Evolutionary conservation across 2,797 vertebrate species (phyloP), one percentile per base, ranked within the genome.

Genomic region (Antrozous pallidus): DNA sequence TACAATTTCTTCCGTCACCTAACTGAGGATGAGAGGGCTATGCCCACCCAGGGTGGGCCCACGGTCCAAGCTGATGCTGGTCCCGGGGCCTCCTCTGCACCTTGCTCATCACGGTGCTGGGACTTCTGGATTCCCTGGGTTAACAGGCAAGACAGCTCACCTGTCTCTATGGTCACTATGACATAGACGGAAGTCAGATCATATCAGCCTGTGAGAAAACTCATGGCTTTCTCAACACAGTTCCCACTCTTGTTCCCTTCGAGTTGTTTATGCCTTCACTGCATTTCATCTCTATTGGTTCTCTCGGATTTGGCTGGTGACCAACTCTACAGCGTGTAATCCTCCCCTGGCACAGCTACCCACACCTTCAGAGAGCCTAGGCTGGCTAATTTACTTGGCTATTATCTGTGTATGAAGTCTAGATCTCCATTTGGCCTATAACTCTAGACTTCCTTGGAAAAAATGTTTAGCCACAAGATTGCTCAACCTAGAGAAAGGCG

Each of bases 1-100:
- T 33, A 22, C 8, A 2, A 10, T 51, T 58, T 77, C 82, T 56
- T 45, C 40, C 4, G 2, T 71, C 40, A 16, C 45, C 61, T 36
- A 3, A 8, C 61, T 47, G 22, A 58, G 26, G n/a, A 20, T 33
- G 38, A 54, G 9, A 78, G 6, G 28, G 12, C 40, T 6, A 18
- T 17, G 14, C 3, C 14, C 0, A 1, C 14, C 33, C 8, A 1
- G 7, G 7, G 26, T 3, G 10, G 9, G 5, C 9, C 45, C 4
- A 4, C 0, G 13, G n/a, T 2, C 42, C 61, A 17, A 0, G 6
- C 54, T 6, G 38, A 17, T 17, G 80, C 49, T 24, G 13, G 3
- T n/a, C 42, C 38, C 8, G 1, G 33, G 40, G 17, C 11, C 77
- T 65, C 47, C 49, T 33, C 91, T 33, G 40, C 17, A 42, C 20